Evolutionary conservation across 2,797 vertebrate species (phyloP).

Genomic region (Odontamblyopus rebecca): DNA sequence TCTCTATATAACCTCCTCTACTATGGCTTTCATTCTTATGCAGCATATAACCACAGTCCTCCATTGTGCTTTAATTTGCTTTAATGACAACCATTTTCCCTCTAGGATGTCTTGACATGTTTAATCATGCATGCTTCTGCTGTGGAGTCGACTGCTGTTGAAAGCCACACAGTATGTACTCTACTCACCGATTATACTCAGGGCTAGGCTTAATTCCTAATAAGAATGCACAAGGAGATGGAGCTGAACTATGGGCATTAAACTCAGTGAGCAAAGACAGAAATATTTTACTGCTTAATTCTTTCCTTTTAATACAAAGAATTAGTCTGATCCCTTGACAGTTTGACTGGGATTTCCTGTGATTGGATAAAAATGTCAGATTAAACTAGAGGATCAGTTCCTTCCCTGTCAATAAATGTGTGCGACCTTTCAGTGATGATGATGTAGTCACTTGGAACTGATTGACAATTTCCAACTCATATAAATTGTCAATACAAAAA

Average conservation of each 20-base stretch:
- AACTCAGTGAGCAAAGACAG: neutral
- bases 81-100: conserved; percentile 11
- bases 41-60: neutral
- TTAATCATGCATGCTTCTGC: conserved; percentile 12
- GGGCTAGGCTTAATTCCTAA: conserved; percentile 15
- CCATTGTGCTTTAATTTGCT: conserved; percentile 15
- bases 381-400: neutral
- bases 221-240: conserved; percentile 13
- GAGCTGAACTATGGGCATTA: neutral
- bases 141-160: conserved; percentile 6
- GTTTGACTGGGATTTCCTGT: neutral
- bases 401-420: neutral
- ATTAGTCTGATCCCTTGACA: neutral
- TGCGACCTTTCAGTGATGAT: neutral
- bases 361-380: neutral
- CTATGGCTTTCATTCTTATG: neutral
- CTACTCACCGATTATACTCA: neutral
- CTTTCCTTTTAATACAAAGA: neutral
- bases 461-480: neutral
- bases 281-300: neutral
- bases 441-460: neutral
- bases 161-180: conserved; percentile 9
- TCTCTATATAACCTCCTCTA: neutral
- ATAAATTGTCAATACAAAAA: neutral
- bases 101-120: conserved; percentile 6